Base-by-base conservation (phyloP, 2,888 invertebrate species). In the Macaria liturata region DNA sequence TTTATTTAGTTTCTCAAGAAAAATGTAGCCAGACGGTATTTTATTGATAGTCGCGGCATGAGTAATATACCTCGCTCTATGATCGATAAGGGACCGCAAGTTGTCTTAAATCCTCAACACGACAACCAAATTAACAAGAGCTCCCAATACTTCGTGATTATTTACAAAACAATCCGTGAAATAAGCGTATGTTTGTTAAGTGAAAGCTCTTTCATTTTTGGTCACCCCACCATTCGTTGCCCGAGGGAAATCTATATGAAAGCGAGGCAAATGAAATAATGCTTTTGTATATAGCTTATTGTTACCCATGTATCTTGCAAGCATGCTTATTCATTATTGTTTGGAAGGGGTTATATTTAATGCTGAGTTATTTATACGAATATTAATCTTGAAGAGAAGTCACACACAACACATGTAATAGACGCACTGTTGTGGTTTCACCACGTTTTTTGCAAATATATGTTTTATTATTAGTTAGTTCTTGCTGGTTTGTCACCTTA, bases 191-290 rank as follows among this genome's bases (percentile, higher is more conserved):
- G 37, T 39, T 34, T 31, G 37, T 48, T 20, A 42, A 59, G 46
- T 7, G 49, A 50, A 54, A 56, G 67, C 34, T 62, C 67, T 61
- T 46, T 45, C 44, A 46, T 49, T 50, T 50, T 57, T 65, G 64
- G 65, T 56, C 57, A 37, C 51, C 51, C 34, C 49, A 57, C 52
- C 49, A 62, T 56, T 59, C 50, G 54, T 64, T 49, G 47, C 74
- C 76, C 71, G 39, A 46, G 78, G 78, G 78, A 78, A 78, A 78
- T 78, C 71, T 74, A 68, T 71, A 64, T 70, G 71, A 72, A 62
- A 71, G 69, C 61, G 67, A 75, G 68, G 71, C 70, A 69, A 71
- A 71, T 76, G 74, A 72, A 69, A 74, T 74, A 76, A 72, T 74
- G 71, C 68, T 71, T 69, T 72, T 66, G 70, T 66, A 68, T 60